Percentiles rank a stretch among this genome's conserved stretches.
phyloP scores from a whole-genome alignment of 2,113 vertebrate genomes.

The Salminus brasiliensis region DNA sequence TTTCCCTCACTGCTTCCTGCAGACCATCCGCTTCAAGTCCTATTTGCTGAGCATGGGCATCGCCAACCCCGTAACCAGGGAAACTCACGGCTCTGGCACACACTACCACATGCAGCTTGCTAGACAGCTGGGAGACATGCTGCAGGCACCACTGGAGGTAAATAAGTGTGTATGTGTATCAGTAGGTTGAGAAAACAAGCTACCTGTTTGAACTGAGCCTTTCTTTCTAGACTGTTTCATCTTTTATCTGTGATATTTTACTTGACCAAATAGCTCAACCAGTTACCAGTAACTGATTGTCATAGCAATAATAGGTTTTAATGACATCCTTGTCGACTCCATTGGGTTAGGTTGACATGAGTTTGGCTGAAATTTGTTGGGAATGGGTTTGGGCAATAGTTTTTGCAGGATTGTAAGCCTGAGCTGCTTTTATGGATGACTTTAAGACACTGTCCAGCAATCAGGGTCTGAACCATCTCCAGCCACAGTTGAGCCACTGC shows the following conservation, averaged over 20 bases:
- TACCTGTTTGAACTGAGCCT: neutral
- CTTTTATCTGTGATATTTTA: neutral
- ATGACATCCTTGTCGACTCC: neutral
- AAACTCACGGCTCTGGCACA: constrained; percentile 92
- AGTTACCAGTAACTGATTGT: no score
- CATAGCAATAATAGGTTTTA: neutral
- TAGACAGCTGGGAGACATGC: constrained; percentile 90
- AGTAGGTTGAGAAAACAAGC: neutral
- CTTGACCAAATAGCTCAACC: neutral
- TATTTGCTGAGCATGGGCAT: constrained; percentile 98
- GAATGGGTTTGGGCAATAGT: neutral
- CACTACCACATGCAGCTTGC: constrained; percentile 96
- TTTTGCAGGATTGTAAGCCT: neutral
- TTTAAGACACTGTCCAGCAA: neutral
- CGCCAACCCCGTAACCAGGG: constrained; percentile 93
- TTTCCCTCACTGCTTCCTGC: constrained; percentile 28
- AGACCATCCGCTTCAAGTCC: constrained; percentile 97
- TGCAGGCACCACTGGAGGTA: constrained; percentile 91
- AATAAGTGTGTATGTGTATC: neutral
- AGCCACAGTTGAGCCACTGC: neutral
- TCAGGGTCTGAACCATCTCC: neutral
- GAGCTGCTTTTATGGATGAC: neutral
- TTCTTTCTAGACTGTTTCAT: neutral
- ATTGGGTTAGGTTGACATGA: neutral
- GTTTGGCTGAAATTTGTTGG: neutral